Base-by-base conservation (phyloP, 1,140 invertebrate species). In the Hyphantria cunea region DNA sequence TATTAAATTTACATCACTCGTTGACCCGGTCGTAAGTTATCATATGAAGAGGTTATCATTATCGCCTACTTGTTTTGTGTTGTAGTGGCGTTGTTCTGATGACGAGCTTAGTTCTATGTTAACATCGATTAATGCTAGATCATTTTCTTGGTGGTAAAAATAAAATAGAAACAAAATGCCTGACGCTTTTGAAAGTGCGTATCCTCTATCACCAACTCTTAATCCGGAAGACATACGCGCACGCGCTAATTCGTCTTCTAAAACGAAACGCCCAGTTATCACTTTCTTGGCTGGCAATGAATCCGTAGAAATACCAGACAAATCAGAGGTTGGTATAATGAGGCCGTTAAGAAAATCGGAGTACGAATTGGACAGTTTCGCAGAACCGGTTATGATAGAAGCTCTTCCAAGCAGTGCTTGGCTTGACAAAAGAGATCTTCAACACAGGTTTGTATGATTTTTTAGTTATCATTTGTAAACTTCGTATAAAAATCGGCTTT, bases 381-480 rank as follows among this genome's bases (percentile, higher is more conserved):
- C 92, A n/a, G 92, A 93, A 64, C 92, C 92, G n/a, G 80, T 90
- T 34, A 74, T 74, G 34, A 80, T 84, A 76, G 82, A 90, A 55
- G 80, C 89, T 70, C 2, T 13, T 12, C 41, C 41, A 44, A 44
- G 12, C 41, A n/a, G 9, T 6, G 79, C 80, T 12, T 93, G 91
- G 92, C 80, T 92, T 25, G 93, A 94, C 81, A 92, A 92, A 62
- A 92, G 93, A 62, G 91, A 92, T 55, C 77, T 93, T 9, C 86
- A 91, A 49, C 93, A 94, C 91, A 94, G 93, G 93, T 94, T 75
- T 63, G 78, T 76, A 74, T 25, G 17, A 25, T 1, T 25, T 25
- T 25, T 25, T 25, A 25, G 17, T 25, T 25, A 25, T 25, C 17
- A 25, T 1, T 25, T 3, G 17, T 25, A 25, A 25, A 25, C 1